Evolutionary conservation across 2,113 vertebrate species (phyloP), one percentile per base, ranked within the genome.

Genomic region (Prinia subflava): DNA sequence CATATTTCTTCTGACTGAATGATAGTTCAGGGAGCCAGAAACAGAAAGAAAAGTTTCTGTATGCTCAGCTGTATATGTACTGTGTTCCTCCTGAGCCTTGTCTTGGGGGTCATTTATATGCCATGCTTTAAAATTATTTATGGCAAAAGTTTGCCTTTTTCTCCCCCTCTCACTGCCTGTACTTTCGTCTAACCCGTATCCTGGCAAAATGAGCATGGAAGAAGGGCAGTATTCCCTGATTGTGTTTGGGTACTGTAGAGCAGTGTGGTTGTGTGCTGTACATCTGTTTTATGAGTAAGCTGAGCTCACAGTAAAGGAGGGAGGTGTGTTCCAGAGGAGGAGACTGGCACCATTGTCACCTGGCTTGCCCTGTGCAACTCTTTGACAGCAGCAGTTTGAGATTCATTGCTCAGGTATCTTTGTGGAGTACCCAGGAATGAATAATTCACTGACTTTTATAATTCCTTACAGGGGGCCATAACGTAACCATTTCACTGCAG

Each of bases 401-500:
- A 11, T 59, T 55, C 10, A 7, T 63, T 15, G 10, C 30, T 87
- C 44, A 42, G 21, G 15, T 74, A 41, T 77, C 67, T 79, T 37
- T 59, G 19, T 65, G 77, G 55, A 56, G 22, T 56, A 64, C 22
- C 18, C 39, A 91, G 71, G 65, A 77, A 53, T 10, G 5, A 11
- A 22, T 78, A 11, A 27, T 74, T 79, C n/a, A 50, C 31, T 68
- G n/a, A 73, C 37, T 69, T 57, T 64, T 59, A 27, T 57, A 19
- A 28, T 91, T 94, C 78, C 71, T 76, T 79, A 22, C 96, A 99
- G 99, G 99, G 79, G 99, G 99, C 53, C 99, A 99, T 88, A 99
- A 99, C 0, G 98, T 99, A 90, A 99, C 99, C 69, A 99, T 99
- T 98, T 99, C 99, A 9, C 98, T 99, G 94, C 99, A 99, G 98